Conservation (phyloP, 92 coral and sea anemone species). For the Scolanthus callimorphus region DNA sequence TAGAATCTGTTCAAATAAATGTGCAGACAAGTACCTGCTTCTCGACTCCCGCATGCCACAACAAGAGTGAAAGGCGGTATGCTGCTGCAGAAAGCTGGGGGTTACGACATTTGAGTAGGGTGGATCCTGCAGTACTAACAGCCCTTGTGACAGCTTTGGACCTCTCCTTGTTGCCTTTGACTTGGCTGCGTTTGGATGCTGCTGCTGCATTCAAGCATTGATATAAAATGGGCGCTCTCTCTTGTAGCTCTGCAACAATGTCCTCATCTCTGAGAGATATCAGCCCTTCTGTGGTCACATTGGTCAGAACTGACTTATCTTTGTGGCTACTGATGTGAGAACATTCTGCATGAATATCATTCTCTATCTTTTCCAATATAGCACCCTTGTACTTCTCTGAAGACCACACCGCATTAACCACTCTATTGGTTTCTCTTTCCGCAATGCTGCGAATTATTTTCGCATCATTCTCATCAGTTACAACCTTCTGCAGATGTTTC, state of each 20-base stretch:
- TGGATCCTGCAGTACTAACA: constrained; percentile 46
- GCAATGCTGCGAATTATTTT: neutral
- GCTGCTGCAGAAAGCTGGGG: constrained; percentile 53
- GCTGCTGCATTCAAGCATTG: constrained; percentile 10
- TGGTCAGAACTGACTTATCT: neutral
- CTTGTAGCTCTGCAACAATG: constrained; percentile 29
- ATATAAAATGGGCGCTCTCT: constrained; percentile 41
- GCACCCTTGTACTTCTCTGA: neutral
- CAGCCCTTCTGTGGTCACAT: neutral
- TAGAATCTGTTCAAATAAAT: too few relatives aligned
- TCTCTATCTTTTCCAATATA: neutral
- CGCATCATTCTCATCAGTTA: neutral
- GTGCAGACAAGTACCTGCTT: too few relatives aligned
- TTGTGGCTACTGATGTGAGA: neutral
- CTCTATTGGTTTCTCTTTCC: neutral
- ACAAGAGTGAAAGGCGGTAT: constrained; percentile 41
- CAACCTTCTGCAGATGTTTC: neutral
- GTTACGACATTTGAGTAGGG: constrained; percentile 33
- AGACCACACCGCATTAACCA: constrained; percentile 31
- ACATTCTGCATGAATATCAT: neutral
- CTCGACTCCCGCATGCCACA: constrained; percentile 70
- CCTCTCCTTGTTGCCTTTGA: neutral
- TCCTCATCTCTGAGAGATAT: neutral
- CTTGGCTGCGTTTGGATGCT: neutral
- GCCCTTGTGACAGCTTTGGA: constrained; percentile 5